These are phyloP conservation scores for Aurelia sp. DNA, from an alignment of 30 jellyfish, hydroid and myxozoan genomes.

Conservation along the genomic window DNA sequence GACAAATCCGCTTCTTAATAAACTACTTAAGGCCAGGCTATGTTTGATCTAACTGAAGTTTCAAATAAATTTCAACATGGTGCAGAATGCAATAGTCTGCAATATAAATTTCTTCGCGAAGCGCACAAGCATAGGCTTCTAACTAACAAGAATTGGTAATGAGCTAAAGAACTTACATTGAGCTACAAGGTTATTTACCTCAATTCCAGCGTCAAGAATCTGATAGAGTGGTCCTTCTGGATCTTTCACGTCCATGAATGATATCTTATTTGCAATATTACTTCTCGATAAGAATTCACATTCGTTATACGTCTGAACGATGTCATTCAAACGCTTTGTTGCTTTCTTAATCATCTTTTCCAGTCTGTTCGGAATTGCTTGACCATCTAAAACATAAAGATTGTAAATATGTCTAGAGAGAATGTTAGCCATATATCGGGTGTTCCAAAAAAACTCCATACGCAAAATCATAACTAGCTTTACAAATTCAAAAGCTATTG, in stretches of 20 bases:
- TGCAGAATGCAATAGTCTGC: no score
- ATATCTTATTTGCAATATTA: slow-evolving; percentile 7
- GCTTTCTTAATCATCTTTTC: slow-evolving; percentile 30
- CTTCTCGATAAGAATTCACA: slow-evolving; percentile 16
- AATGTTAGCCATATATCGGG: background rate
- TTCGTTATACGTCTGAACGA: slow-evolving; percentile 13
- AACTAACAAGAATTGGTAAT: no score
- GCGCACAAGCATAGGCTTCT: no score
- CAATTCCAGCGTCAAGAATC: slow-evolving; percentile 27
- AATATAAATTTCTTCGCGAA: no score
- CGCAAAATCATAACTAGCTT: no score
- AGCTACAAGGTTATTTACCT: background rate
- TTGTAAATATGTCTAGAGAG: slow-evolving; percentile 14
- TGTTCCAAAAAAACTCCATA: no score
- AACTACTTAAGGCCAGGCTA: no score
- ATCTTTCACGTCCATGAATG: slow-evolving; percentile 37
- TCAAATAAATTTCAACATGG: no score
- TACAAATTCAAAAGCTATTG: no score
- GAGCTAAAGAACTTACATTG: no score
- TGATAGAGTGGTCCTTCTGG: slow-evolving; percentile 36
- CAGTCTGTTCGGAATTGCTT: slow-evolving; percentile 35
- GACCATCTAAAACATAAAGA: slow-evolving; percentile 25
- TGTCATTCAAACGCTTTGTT: slow-evolving; percentile 35
- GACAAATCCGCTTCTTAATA: no score
- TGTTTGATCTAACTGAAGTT: no score